Percentiles rank a stretch among this genome's conserved stretches.
Evolutionary conservation across 2,113 vertebrate genomes (phyloP).

Genomic region (Calidris pygmaea): DNA sequence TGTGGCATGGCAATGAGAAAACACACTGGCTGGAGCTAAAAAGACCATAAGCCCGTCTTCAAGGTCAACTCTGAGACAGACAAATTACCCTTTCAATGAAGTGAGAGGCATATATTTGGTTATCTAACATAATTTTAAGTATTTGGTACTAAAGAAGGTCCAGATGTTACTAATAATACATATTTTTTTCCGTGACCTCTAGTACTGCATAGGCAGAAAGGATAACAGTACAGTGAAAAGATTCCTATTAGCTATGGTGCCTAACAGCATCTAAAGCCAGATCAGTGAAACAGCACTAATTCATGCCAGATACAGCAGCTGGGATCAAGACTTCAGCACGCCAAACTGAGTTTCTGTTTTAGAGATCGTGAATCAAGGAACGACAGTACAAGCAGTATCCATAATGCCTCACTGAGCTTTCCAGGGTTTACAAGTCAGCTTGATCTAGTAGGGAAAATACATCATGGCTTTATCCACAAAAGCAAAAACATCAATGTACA

Average conservation of each 20-base stretch:
- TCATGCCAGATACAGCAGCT: neutral
- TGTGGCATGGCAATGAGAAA: neutral
- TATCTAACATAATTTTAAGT: neutral
- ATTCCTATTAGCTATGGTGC: neutral
- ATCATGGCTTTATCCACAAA: neutral
- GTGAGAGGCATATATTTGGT: neutral
- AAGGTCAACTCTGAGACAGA: neutral
- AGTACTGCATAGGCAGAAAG: neutral
- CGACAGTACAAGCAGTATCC: accelerated
- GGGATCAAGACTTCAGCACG: neutral
- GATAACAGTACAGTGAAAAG: neutral
- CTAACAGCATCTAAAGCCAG: neutral
- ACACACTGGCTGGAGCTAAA: neutral
- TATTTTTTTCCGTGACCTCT: neutral
- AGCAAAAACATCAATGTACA: neutral
- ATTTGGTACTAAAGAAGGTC: neutral
- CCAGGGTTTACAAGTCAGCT: neutral
- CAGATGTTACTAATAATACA: neutral
- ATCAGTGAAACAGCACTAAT: neutral
- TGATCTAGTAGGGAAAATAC: neutral
- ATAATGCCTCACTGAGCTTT: neutral
- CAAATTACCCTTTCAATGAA: neutral
- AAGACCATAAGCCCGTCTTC: neutral
- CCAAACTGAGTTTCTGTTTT: neutral
- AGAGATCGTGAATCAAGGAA: neutral